Conservation (phyloP, 2,888 invertebrate genomes). For the Drosophila rubida region DNA sequence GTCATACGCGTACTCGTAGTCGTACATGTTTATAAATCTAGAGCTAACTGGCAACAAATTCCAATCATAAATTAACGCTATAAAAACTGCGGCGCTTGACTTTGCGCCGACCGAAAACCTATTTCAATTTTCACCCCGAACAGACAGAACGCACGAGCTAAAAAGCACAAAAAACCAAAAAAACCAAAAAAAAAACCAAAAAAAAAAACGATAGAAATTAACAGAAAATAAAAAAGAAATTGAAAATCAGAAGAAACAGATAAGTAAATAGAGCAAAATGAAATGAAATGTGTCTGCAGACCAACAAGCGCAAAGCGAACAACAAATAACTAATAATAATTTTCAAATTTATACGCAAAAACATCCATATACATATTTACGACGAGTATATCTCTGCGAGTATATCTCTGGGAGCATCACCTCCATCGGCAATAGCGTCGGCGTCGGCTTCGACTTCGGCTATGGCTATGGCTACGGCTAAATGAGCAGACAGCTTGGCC, state of each 20-base stretch:
- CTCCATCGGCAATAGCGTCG: slow-evolving; percentile 2
- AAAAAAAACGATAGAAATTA: slow-evolving; percentile 9
- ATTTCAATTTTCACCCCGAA: slow-evolving; percentile 53
- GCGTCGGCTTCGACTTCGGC: neutral
- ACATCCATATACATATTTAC: slow-evolving; percentile 44
- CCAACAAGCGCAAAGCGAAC: slow-evolving; percentile 50
- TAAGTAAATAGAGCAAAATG: slow-evolving; percentile 15
- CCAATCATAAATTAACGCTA: slow-evolving; percentile 72
- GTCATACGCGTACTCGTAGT: neutral
- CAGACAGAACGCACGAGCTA: slow-evolving; percentile 8
- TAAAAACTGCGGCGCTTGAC: slow-evolving; percentile 59
- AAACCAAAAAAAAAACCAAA: neutral
- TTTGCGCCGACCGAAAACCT: slow-evolving; percentile 48
- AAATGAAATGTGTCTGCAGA: slow-evolving; percentile 69
- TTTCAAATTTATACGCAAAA: slow-evolving; percentile 69
- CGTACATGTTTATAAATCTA: slow-evolving; percentile 45
- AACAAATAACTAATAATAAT: slow-evolving; percentile 79
- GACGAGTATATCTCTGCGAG: slow-evolving; percentile 9
- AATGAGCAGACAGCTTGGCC: slow-evolving; percentile 50
- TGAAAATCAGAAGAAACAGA: slow-evolving; percentile 15
- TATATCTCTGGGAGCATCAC: slow-evolving; percentile 9
- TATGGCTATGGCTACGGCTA: slow-evolving; percentile 14
- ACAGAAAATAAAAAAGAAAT: slow-evolving; percentile 17
- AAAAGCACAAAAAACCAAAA: neutral
- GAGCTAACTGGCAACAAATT: slow-evolving; percentile 70